These are phyloP conservation scores for Sisyra nigra DNA, from an alignment of 2,888 invertebrate genomes.

Conservation along the genomic window DNA sequence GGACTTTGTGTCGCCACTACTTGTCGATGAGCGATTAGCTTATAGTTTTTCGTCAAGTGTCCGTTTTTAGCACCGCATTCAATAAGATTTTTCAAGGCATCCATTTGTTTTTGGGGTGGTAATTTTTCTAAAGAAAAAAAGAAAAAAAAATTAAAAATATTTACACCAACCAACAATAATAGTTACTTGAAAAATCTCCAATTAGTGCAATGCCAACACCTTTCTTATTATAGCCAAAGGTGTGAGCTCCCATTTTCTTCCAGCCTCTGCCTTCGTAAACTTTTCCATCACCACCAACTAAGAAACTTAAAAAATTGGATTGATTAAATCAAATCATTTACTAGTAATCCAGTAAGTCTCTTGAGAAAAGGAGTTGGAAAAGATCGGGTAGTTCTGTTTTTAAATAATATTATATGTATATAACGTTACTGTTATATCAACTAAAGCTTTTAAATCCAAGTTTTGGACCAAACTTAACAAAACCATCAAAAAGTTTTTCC, in stretches of 20 bases:
- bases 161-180: not conserved
- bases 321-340: too few species aligned
- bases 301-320: constrained; percentile 26
- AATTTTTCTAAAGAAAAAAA: constrained; percentile 19
- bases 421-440: too few species aligned
- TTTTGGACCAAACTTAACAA: too few species aligned
- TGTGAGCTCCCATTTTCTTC: constrained; percentile 40
- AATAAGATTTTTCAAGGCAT: constrained; percentile 30
- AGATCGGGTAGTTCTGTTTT: too few species aligned
- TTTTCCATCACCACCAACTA: constrained; percentile 40
- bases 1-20: constrained; percentile 34
- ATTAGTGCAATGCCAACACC: constrained; percentile 38
- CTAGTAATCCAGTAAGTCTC: too few species aligned
- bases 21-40: constrained; percentile 38
- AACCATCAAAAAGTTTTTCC: too few species aligned
- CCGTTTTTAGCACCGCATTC: constrained; percentile 30
- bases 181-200: constrained; percentile 35
- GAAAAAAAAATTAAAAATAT: not conserved
- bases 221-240: constrained; percentile 32
- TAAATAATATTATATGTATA: too few species aligned
- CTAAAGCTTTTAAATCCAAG: too few species aligned
- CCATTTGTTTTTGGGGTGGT: constrained; percentile 3
- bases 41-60: constrained; percentile 29
- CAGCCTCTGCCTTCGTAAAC: constrained; percentile 44
- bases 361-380: too few species aligned